Evolutionary conservation across 35 echinoderm and acorn worm species (phyloP).

Genomic region (Acanthaster planci): DNA sequence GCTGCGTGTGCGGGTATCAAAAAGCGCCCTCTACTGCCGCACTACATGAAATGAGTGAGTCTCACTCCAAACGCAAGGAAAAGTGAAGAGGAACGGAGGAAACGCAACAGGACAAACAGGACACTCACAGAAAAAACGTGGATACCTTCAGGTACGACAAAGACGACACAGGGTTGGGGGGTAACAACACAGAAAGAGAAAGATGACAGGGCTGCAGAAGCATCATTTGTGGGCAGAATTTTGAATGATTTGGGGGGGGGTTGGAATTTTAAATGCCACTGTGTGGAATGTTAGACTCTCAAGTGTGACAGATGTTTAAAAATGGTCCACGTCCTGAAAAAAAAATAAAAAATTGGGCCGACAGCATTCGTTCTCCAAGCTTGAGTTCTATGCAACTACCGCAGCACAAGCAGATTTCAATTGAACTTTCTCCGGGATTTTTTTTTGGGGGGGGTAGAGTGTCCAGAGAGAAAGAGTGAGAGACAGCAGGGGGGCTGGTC

Average conservation of each 20-base stretch:
- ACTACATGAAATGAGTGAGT: background rate
- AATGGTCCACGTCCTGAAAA: too few relatives aligned
- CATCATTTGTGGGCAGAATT: background rate
- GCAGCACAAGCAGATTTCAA: background rate
- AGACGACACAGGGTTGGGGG: background rate
- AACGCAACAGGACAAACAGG: background rate
- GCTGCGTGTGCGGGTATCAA: background rate
- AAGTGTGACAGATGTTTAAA: background rate
- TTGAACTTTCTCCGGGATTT: background rate
- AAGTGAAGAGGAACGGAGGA: background rate
- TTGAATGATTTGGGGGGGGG: background rate
- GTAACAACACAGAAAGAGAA: background rate
- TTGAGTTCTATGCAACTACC: background rate
- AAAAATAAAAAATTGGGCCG: too few relatives aligned
- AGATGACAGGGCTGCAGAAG: conserved; percentile 20
- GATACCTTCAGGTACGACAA: background rate
- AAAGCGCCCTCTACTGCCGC: background rate
- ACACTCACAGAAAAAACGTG: background rate
- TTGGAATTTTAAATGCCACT: background rate
- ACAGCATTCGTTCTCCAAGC: too few relatives aligned
- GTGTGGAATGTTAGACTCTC: conserved; percentile 20
- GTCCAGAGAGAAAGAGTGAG: too few relatives aligned
- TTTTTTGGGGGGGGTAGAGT: too few relatives aligned
- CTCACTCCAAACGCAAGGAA: background rate
- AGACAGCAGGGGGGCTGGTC: background rate